Percentiles rank a stretch among this genome's conserved stretches.
Conservation (phyloP, 2,888 invertebrate species). For the Aphrophora alni region DNA sequence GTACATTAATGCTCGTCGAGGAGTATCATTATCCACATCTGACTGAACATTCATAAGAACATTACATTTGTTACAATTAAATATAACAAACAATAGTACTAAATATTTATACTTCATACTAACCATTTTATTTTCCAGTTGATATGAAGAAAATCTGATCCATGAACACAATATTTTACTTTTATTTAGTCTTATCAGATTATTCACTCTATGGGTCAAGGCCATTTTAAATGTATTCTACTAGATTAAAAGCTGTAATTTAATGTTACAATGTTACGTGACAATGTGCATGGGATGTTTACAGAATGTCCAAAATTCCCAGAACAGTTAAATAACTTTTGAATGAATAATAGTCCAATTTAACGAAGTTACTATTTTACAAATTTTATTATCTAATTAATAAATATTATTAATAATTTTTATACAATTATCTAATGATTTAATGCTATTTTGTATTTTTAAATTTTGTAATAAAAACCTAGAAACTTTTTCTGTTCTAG, state of each 20-base stretch:
- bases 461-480: too few relatives aligned
- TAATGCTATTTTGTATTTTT: too few relatives aligned
- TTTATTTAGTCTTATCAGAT: background rate
- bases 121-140: background rate
- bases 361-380: too few relatives aligned
- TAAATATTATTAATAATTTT: too few relatives aligned
- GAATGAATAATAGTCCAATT: too few relatives aligned
- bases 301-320: too few relatives aligned
- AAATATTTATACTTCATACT: background rate
- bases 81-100: background rate
- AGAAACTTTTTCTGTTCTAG: too few relatives aligned
- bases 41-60: background rate
- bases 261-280: too few relatives aligned
- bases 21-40: conserved; percentile 4
- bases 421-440: too few relatives aligned
- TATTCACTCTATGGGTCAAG: background rate
- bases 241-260: background rate
- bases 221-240: background rate
- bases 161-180: background rate
- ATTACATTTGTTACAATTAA: background rate
- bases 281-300: too few relatives aligned
- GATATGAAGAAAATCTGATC: background rate
- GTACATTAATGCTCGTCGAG: conserved; percentile 31
- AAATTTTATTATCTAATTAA: too few relatives aligned
- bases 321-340: too few relatives aligned